Conservation (phyloP, 2,113 vertebrate species). For the Gadus macrocephalus region DNA sequence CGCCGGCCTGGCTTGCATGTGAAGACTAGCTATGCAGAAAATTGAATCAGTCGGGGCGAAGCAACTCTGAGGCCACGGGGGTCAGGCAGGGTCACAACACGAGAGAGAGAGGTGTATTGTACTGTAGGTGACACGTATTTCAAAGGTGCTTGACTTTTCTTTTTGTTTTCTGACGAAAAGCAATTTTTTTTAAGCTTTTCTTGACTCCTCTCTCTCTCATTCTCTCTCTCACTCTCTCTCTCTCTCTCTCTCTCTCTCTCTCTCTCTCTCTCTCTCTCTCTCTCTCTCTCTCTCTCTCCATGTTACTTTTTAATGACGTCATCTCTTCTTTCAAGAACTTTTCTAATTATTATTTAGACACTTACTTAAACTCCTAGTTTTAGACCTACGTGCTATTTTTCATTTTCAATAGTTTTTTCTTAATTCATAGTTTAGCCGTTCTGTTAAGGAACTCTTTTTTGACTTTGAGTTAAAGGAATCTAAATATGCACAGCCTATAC, state of each 20-base stretch:
- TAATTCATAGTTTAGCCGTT: slow-evolving; percentile 27
- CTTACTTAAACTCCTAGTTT: slow-evolving; percentile 33
- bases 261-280: slow-evolving; percentile 10
- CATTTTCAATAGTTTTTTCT: slow-evolving; percentile 12
- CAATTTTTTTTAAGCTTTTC: slow-evolving; percentile 52
- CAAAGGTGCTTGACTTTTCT: slow-evolving; percentile 75
- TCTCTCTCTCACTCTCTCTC: slow-evolving; percentile 29
- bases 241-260: slow-evolving; percentile 35
- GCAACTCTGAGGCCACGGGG: slow-evolving; percentile 51
- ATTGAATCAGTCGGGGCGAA: slow-evolving; percentile 45
- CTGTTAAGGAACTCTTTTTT: slow-evolving; percentile 41
- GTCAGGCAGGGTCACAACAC: slow-evolving; percentile 26
- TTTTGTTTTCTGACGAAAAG: slow-evolving; percentile 46
- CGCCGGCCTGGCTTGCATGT: slow-evolving; percentile 36
- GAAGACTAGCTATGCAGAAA: slow-evolving; percentile 66
- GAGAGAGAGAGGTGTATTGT: slow-evolving; percentile 51
- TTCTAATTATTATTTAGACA: slow-evolving; percentile 41
- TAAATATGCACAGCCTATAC: slow-evolving; percentile 72
- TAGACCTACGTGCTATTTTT: slow-evolving; percentile 21
- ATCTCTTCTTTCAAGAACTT: slow-evolving; percentile 35
- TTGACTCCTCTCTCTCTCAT: slow-evolving; percentile 24
- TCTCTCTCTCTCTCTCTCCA: slow-evolving; percentile 49
- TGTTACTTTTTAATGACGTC: slow-evolving; percentile 39
- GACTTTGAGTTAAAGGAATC: slow-evolving; percentile 62
- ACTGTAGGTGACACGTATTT: slow-evolving; percentile 58